These are phyloP conservation scores for Isichthys henryi DNA, from an alignment of 2,113 vertebrate genomes.

Conservation along the genomic window DNA sequence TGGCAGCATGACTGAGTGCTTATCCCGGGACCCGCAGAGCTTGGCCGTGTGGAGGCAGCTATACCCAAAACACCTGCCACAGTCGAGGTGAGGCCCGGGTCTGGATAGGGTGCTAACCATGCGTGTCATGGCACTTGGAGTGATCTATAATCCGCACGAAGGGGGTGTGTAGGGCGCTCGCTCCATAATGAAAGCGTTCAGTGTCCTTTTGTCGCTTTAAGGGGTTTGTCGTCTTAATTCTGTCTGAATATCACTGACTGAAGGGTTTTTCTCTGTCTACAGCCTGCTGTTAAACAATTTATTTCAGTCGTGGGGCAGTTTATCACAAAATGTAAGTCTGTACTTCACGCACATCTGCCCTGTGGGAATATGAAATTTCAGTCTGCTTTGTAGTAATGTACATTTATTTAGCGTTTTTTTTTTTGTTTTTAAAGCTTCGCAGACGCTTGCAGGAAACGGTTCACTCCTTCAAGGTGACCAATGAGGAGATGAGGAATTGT, in stretches of 20 bases:
- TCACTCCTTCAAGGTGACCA: constrained; percentile 79
- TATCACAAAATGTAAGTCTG: constrained; percentile 69
- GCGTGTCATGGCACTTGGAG: neutral
- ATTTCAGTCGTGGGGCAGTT: constrained; percentile 66
- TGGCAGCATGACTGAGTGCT: constrained; percentile 77
- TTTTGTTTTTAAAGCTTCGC: constrained; percentile 54
- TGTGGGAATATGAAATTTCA: neutral
- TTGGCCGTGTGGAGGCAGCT: constrained; percentile 87
- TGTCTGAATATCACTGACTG: neutral
- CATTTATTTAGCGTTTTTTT: neutral
- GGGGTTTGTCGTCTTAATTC: neutral
- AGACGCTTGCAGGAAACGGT: constrained; percentile 79
- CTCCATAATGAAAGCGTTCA: neutral
- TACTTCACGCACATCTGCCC: neutral
- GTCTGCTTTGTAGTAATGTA: neutral
- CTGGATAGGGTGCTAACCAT: neutral
- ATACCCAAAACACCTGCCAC: constrained; percentile 83
- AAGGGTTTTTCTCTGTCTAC: neutral
- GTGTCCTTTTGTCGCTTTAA: neutral
- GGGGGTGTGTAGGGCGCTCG: neutral
- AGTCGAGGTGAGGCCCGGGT: constrained; percentile 71
- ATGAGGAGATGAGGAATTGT: constrained; percentile 70
- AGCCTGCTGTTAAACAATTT: constrained; percentile 84
- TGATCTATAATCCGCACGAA: neutral
- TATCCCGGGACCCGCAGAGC: constrained; percentile 75